Percentiles rank a stretch among this genome's conserved stretches.
These are phyloP conservation scores for Pyrochroa serraticornis DNA, from an alignment of 2,888 invertebrate species.

Conservation along the genomic window DNA sequence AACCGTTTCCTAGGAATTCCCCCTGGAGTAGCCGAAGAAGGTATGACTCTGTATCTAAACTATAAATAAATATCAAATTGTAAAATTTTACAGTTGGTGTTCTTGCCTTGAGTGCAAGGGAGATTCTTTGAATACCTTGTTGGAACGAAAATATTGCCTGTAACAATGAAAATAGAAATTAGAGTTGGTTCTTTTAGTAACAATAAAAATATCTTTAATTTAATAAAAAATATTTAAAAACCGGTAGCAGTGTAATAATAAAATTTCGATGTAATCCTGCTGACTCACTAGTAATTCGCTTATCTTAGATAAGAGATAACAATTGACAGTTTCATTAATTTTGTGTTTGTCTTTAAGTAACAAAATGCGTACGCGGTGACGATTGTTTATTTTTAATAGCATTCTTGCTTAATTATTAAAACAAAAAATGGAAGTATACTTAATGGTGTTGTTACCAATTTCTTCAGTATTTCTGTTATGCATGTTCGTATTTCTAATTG, in stretches of 20 bases:
- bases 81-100: not conserved
- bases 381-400: conserved; percentile 5
- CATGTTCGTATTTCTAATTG: conserved; percentile 21
- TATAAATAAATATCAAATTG: not conserved
- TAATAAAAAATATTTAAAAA: too few relatives aligned
- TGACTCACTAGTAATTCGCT: not conserved
- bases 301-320: not conserved
- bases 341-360: conserved; percentile 12
- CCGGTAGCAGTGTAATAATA: not conserved
- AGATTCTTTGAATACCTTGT: too few relatives aligned
- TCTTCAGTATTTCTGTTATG: conserved; percentile 24
- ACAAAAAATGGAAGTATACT: conserved; percentile 22
- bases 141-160: too few relatives aligned
- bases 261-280: not conserved
- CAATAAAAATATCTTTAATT: too few relatives aligned
- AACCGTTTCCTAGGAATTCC: conserved; percentile 13
- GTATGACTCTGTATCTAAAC: conserved; percentile 4
- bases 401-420: conserved; percentile 4
- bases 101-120: too few relatives aligned
- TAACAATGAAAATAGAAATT: too few relatives aligned
- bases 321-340: not conserved
- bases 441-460: conserved; percentile 25
- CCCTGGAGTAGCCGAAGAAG: conserved; percentile 14
- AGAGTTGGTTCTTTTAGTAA: too few relatives aligned
- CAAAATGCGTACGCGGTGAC: conserved; percentile 6